A percentile compares a stretch with the other conserved stretches of the same genome.
These are phyloP conservation scores for Rhinolophus ferrumequinum DNA, from an alignment of 2,113 vertebrate genomes.

Conservation along the genomic window DNA sequence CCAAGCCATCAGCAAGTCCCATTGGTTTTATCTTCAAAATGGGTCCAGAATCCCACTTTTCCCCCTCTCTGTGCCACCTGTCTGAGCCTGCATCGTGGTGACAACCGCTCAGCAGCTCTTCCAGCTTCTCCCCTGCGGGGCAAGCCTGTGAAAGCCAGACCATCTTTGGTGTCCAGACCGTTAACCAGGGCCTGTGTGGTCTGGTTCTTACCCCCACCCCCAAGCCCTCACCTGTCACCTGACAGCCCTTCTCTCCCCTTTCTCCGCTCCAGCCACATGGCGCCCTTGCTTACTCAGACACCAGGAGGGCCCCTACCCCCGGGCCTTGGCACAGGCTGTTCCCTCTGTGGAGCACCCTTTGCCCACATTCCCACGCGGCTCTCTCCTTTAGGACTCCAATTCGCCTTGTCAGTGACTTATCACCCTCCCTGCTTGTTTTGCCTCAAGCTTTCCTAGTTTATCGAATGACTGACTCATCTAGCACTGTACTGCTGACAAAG, in stretches of 20 bases:
- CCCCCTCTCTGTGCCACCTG: fast-evolving
- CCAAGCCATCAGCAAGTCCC: neutral
- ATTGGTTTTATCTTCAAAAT: neutral
- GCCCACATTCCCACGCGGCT: neutral
- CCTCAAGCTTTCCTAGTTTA: neutral
- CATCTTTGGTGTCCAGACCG: fast-evolving
- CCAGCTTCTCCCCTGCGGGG: neutral
- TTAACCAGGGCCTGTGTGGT: neutral
- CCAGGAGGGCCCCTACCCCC: neutral
- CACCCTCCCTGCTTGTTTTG: neutral
- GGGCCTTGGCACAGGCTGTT: neutral
- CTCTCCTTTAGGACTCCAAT: neutral
- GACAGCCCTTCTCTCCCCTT: neutral
- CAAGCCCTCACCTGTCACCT: fast-evolving
- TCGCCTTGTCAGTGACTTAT: neutral
- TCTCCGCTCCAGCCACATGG: neutral
- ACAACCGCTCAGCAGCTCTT: neutral
- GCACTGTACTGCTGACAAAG: neutral
- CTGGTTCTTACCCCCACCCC: neutral
- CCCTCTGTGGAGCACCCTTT: fast-evolving
- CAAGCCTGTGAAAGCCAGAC: neutral
- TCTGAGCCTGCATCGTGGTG: neutral
- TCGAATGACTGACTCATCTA: neutral
- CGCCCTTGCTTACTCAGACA: neutral
- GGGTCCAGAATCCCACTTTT: neutral